Percentiles rank a stretch among this genome's conserved stretches.
Conservation (phyloP, 2,113 vertebrate genomes). For the Amblyopsis rosae region DNA sequence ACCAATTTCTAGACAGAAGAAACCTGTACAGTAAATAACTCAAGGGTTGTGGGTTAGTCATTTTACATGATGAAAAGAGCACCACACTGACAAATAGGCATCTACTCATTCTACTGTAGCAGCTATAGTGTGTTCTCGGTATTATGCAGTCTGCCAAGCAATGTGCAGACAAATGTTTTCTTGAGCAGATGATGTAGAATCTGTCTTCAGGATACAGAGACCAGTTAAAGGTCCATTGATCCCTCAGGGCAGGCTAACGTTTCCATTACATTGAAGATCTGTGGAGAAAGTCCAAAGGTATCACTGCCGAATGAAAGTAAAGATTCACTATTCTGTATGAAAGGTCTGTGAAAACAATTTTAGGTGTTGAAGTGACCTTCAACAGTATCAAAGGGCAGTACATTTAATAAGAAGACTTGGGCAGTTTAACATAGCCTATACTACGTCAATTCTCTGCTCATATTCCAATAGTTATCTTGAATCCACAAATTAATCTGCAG, state of each 20-base stretch:
- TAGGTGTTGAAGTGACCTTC: background rate
- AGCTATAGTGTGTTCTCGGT: background rate
- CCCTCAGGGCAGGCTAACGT: background rate
- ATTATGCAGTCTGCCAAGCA: background rate
- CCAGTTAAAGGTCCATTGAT: background rate
- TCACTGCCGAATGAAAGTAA: background rate
- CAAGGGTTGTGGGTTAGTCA: background rate
- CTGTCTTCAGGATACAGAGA: background rate
- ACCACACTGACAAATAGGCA: background rate
- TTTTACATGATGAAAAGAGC: constrained; percentile 4
- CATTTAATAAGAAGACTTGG: background rate
- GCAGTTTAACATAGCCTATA: background rate
- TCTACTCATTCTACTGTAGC: too few species aligned
- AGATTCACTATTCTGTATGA: background rate
- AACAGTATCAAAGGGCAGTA: background rate
- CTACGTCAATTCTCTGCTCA: background rate
- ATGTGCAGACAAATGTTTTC: background rate
- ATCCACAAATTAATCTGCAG: constrained; percentile 19
- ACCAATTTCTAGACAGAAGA: constrained; percentile 29
- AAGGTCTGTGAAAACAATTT: constrained; percentile 20
- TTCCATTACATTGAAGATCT: background rate
- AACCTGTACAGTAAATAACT: constrained; percentile 10
- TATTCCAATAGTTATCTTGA: constrained; percentile 18
- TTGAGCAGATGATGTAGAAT: background rate
- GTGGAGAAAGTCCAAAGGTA: background rate